Conservation (phyloP, 2,797 vertebrate genomes). For the Epinephelus awoara region DNA sequence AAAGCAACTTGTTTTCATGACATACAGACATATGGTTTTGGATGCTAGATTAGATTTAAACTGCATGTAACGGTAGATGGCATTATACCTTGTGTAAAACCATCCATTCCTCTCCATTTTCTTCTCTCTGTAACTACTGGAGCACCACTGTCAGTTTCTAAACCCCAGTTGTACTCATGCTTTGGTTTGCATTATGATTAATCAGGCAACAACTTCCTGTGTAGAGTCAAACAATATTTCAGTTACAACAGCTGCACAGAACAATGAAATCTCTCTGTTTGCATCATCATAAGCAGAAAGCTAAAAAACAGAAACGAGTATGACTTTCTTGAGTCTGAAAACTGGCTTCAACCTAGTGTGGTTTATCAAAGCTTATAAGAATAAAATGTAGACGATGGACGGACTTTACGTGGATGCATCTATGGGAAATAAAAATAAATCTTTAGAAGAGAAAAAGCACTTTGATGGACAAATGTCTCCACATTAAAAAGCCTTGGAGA, state of each 20-base stretch:
- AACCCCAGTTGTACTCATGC: slow-evolving; percentile 1
- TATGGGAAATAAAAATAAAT: background rate
- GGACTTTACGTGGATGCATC: background rate
- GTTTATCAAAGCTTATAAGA: background rate
- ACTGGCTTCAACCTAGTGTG: background rate
- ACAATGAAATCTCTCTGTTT: slow-evolving; percentile 27
- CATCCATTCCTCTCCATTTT: background rate
- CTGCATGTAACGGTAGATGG: background rate
- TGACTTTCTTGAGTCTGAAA: background rate
- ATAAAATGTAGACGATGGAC: background rate
- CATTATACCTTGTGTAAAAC: background rate
- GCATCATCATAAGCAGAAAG: slow-evolving; percentile 20
- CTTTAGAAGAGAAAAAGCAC: background rate
- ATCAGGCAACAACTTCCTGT: slow-evolving; percentile 51
- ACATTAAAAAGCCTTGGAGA: slow-evolving; percentile 21
- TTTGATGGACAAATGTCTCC: slow-evolving; percentile 29
- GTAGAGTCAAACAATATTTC: slow-evolving; percentile 32
- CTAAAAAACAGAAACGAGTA: slow-evolving; percentile 19
- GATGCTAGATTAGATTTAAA: background rate
- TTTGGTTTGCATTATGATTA: slow-evolving; percentile 57
- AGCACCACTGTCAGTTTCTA: slow-evolving; percentile 27
- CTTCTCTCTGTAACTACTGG: background rate
- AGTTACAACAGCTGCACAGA: slow-evolving; percentile 31
- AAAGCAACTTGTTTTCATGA: background rate
- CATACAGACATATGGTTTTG: background rate